Percentiles rank a stretch among this genome's conserved stretches.
phyloP scores from a whole-genome alignment of 2,113 vertebrate genomes.

The Genyomyrus donnyi region DNA sequence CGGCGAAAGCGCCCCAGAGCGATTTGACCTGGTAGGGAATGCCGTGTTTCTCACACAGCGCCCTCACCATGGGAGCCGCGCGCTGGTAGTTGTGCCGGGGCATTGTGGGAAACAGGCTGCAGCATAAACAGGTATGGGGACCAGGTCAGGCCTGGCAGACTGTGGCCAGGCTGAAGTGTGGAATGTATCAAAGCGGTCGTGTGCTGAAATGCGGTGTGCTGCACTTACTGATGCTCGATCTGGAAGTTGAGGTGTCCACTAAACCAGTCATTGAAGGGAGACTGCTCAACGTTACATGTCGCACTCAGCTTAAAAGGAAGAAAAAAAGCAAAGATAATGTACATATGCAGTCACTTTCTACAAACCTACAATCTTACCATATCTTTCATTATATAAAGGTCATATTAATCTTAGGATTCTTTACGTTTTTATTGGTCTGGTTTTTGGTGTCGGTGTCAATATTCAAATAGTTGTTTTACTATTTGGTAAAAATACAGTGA shows the following conservation, averaged over 20 bases:
- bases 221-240: conserved; percentile 74
- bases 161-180: background rate
- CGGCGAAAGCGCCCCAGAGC: conserved; percentile 52
- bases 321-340: background rate
- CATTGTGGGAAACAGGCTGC: conserved; percentile 67
- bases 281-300: conserved; percentile 69
- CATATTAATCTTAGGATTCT: background rate
- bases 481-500: background rate
- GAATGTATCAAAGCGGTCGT: too few relatives aligned
- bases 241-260: conserved; percentile 78
- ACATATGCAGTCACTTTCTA: background rate
- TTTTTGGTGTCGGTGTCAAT: background rate
- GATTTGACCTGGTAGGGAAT: conserved; percentile 60
- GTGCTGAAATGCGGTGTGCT: background rate
- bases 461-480: background rate
- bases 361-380: background rate
- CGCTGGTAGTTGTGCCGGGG: conserved; percentile 66
- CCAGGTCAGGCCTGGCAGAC: background rate
- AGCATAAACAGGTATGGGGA: background rate
- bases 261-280: conserved; percentile 76
- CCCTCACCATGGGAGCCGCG: conserved; percentile 65
- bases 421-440: background rate
- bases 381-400: background rate
- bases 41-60: conserved; percentile 61
- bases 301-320: conserved; percentile 60